phyloP scores from a whole-genome alignment of 2,888 invertebrate species.

The Pseudolycoriella hygida region DNA sequence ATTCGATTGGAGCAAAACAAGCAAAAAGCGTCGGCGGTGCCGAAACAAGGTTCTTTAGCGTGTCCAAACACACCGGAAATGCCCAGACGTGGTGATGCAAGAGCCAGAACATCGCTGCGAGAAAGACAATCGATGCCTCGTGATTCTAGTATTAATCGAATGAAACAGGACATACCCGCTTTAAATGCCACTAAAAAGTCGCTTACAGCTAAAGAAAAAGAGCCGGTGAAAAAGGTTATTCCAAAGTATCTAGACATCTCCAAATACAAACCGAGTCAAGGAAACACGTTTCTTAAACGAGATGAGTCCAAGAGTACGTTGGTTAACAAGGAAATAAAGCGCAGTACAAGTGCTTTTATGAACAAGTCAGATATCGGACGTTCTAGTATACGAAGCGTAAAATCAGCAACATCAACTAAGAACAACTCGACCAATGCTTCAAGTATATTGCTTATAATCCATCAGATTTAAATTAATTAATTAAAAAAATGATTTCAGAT shows the following conservation, averaged over 20 bases:
- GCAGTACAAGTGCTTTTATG: constrained; percentile 26
- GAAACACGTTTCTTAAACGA: constrained; percentile 31
- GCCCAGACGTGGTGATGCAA: constrained; percentile 26
- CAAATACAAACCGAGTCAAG: constrained; percentile 37
- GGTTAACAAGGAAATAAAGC: constrained; percentile 22
- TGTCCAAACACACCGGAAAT: constrained; percentile 40
- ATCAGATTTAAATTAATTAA: no score
- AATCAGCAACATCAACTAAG: constrained; percentile 15
- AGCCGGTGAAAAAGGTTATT: constrained; percentile 16
- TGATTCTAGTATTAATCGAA: constrained; percentile 26
- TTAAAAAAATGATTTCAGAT: background rate
- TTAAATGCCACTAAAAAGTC: constrained; percentile 28
- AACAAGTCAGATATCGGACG: constrained; percentile 22
- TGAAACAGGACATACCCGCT: constrained; percentile 26
- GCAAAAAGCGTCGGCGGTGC: constrained; percentile 18
- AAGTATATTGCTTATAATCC: no score
- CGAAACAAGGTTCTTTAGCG: constrained; percentile 19
- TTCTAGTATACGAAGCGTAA: constrained; percentile 25
- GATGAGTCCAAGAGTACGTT: constrained; percentile 35
- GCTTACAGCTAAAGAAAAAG: constrained; percentile 15
- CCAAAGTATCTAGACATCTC: constrained; percentile 42
- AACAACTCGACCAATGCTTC: no score
- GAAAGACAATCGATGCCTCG: constrained; percentile 28
- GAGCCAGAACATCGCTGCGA: constrained; percentile 13
- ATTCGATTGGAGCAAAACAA: constrained; percentile 35